Percentiles rank a stretch among this genome's conserved stretches.
Evolutionary conservation across 1,140 invertebrate genomes (phyloP).

Genomic region (Aethina tumida): DNA sequence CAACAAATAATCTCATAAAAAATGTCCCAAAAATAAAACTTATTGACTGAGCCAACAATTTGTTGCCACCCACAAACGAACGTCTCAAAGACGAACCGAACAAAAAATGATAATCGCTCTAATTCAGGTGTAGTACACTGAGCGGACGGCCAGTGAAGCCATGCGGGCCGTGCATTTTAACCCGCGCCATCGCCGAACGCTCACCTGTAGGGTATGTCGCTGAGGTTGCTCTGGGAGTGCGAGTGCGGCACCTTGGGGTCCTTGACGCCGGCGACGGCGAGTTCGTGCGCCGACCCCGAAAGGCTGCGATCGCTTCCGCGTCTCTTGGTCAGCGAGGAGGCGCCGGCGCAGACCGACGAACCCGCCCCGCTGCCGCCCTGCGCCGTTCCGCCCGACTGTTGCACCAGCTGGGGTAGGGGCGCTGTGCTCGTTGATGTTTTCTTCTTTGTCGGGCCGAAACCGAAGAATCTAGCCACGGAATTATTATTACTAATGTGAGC

Average conservation of each 20-base stretch:
- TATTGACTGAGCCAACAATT: background rate
- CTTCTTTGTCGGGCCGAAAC: constrained; percentile 77
- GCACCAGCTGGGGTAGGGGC: constrained; percentile 38
- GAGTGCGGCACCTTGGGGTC: constrained; percentile 59
- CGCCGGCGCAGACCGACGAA: constrained; percentile 31
- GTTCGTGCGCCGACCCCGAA: constrained; percentile 69
- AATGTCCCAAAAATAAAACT: background rate
- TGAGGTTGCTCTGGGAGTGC: constrained; percentile 71
- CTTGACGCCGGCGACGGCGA: constrained; percentile 57
- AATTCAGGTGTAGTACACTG: constrained; percentile 14
- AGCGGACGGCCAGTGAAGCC: constrained; percentile 19
- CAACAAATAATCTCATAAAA: background rate
- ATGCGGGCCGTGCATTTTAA: constrained; percentile 15
- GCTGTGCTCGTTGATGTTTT: constrained; percentile 58
- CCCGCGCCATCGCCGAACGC: background rate
- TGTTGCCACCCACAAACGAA: background rate
- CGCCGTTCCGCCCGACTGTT: no score
- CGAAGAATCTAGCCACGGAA: constrained; percentile 88
- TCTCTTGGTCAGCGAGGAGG: constrained; percentile 42
- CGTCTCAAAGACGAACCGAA: constrained; percentile 1
- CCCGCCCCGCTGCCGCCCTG: constrained; percentile 23
- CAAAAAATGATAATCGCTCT: constrained; percentile 6
- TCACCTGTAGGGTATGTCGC: constrained; percentile 67
- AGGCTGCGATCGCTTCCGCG: constrained; percentile 71
- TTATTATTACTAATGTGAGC: background rate